These are phyloP conservation scores for Seriola dumerili DNA, from an alignment of 2,113 vertebrate species.

Conservation along the genomic window DNA sequence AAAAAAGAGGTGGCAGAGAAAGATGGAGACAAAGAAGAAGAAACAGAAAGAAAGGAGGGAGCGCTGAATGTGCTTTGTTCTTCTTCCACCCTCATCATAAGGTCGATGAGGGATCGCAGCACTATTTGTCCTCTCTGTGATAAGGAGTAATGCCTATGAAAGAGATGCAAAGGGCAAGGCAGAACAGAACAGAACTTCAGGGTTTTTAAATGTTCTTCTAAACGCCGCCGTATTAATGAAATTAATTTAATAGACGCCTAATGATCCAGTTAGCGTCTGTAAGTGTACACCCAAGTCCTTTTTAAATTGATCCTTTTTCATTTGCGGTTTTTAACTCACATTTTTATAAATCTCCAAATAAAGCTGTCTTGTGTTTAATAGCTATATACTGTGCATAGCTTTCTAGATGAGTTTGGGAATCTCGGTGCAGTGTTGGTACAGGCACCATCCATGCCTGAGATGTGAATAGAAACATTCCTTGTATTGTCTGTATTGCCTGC, in stretches of 20 bases:
- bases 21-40: conserved; percentile 52
- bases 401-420: conserved; percentile 22
- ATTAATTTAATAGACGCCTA: conserved; percentile 54
- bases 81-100: conserved; percentile 82
- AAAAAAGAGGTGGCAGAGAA: conserved; percentile 38
- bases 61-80: conserved; percentile 92
- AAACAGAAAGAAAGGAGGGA: conserved; percentile 85
- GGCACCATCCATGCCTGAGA: conserved; percentile 72
- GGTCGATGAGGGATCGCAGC: conserved; percentile 84
- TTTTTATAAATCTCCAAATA: conserved; percentile 39
- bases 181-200: conserved; percentile 6
- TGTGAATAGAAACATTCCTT: conserved; percentile 79
- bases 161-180: conserved; percentile 19
- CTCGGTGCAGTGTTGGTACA: conserved; percentile 42
- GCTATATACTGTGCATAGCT: conserved; percentile 28
- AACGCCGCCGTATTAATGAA: conserved; percentile 48
- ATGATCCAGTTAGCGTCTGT: conserved; percentile 43
- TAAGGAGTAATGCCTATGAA: conserved; percentile 41
- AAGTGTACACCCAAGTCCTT: conserved; percentile 35
- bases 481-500: conserved; percentile 71
- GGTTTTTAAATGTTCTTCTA: conserved; percentile 45
- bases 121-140: conserved; percentile 72
- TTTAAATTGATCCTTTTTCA: conserved; percentile 30
- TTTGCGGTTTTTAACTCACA: not conserved
- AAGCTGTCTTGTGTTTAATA: conserved; percentile 21